Evolutionary conservation across 1,140 invertebrate genomes (phyloP), one percentile per base, ranked within the genome.

Genomic region (Neodiprion pinetum): DNA sequence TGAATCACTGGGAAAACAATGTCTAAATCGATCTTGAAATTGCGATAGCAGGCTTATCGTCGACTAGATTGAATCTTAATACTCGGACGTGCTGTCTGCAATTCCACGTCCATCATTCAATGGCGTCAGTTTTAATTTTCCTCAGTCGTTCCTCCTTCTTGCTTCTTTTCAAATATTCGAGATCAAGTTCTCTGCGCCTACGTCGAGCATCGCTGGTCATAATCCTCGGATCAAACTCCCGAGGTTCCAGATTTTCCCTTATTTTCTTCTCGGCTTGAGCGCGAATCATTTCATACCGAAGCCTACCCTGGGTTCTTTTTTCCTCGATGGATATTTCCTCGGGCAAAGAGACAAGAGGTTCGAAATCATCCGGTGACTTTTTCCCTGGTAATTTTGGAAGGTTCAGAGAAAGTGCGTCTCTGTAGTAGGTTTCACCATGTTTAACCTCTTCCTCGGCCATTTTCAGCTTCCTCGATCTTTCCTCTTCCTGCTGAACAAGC

Each of bases 401-500:
- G 67, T 82, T 76, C 1, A 69, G 72, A 40, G 71, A 70, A 40
- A 85, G 12, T 9, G 61, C 23, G 3, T 74, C 21, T 48, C 74
- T 67, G 68, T 78, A 76, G 40, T 79, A 76, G 28, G 68, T 48
- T 5, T 83, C 74, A 8, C 50, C 66, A 50, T 72, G 49, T 7
- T 17, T 53, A 66, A 74, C 48, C 65, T 77, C 70, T 9, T 81
- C 74, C 40, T 47, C 53, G 8, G 77, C 80, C 75, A 86, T 89
- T 7, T 80, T 76, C 67, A 86, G 80, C 50, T 87, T 90, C 7
- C 72, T 72, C 14, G 79, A 75, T 48, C 83, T 86, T 67, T 90
- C 85, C 47, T 85, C 80, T 28, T 89, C 78, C 4, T 85, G 72
- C 48, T 80, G 73, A n/a, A 87, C 83, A 7, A 90, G 53, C 2